phyloP scores from a whole-genome alignment of 2,888 invertebrate genomes.

The Aquatica leii region DNA sequence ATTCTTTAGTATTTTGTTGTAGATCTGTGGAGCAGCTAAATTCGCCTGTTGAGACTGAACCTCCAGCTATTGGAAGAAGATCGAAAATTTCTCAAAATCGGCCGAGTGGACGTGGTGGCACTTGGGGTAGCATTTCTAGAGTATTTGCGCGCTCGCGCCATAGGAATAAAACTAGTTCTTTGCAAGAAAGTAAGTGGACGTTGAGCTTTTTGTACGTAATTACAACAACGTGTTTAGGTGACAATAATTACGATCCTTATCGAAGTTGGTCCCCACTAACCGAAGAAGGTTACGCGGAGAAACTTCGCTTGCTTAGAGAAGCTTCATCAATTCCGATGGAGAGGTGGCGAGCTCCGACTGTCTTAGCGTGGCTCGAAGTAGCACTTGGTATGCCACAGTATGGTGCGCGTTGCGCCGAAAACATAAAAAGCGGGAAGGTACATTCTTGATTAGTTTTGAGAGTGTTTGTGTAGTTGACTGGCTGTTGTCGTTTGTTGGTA shows the following conservation, averaged over 20 bases:
- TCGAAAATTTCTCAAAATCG: conserved; percentile 56
- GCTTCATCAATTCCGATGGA: conserved; percentile 86
- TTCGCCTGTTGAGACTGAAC: conserved; percentile 74
- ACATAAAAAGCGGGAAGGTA: conserved; percentile 95
- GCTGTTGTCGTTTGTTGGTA: conserved; percentile 5
- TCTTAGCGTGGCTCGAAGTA: conserved; percentile 93
- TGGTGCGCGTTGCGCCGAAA: conserved; percentile 88
- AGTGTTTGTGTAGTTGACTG: background rate
- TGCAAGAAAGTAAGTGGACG: conserved; percentile 69
- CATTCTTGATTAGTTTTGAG: background rate
- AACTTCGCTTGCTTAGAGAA: conserved; percentile 79
- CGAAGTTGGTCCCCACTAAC: conserved; percentile 72
- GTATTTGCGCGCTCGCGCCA: conserved; percentile 88
- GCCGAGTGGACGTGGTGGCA: conserved; percentile 71
- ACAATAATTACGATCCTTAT: conserved; percentile 62
- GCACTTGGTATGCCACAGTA: conserved; percentile 95
- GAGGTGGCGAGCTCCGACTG: conserved; percentile 91
- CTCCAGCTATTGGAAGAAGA: conserved; percentile 62
- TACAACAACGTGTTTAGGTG: conserved; percentile 45
- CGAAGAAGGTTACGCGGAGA: conserved; percentile 79
- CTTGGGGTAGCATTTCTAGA: conserved; percentile 91
- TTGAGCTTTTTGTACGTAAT: background rate
- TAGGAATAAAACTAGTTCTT: conserved; percentile 76
- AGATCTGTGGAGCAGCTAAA: conserved; percentile 85
- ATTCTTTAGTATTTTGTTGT: conserved; percentile 22